Evolutionary conservation across 2,888 invertebrate species (phyloP), one percentile per base, ranked within the genome.

Genomic region (Euproctis similis): DNA sequence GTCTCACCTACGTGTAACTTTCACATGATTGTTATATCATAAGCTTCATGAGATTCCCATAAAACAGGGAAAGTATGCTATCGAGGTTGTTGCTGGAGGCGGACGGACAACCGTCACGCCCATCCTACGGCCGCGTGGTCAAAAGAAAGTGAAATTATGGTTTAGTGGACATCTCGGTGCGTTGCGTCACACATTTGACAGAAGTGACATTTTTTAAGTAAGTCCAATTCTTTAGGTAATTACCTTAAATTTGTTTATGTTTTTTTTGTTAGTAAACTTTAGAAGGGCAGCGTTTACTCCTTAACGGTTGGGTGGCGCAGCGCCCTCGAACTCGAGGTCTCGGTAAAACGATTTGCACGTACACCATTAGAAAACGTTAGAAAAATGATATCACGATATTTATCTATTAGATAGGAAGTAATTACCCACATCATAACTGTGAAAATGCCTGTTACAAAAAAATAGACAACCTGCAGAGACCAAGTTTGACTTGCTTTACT

Each of bases 11-110:
- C 30, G 11, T 32, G 28, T 27, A 46, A 49, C 68, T 71, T 69
- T 73, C 70, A 59, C 67, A 52, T 18, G 4, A 59, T 65, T 61
- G 59, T 72, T 69, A 62, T 64, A 53, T 66, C 56, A 71, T 9
- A 48, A 53, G 65, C 62, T 64, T 68, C 64, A 59, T 61, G 58
- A 65, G 62, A 67, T 74, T 80, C 71, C 71, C 74, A 80, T 76
- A 77, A 78, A 76, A 80, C 78, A 72, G 78, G 80, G 81, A 81
- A 82, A 82, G 81, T 78, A 63, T 71, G 59, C 71, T 70, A 76
- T 75, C 62, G 68, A 57, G 58, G 53, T 46, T 43, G 47, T 59
- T 64, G 60, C 64, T 53, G 59, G 60, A 65, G 73, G 71, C 64
- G 62, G 55, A 62, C 58, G 62, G 62, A 59, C 65, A 50, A 43